Base-by-base conservation (phyloP, 2,797 vertebrate genomes). In the Rhinella marina region DNA sequence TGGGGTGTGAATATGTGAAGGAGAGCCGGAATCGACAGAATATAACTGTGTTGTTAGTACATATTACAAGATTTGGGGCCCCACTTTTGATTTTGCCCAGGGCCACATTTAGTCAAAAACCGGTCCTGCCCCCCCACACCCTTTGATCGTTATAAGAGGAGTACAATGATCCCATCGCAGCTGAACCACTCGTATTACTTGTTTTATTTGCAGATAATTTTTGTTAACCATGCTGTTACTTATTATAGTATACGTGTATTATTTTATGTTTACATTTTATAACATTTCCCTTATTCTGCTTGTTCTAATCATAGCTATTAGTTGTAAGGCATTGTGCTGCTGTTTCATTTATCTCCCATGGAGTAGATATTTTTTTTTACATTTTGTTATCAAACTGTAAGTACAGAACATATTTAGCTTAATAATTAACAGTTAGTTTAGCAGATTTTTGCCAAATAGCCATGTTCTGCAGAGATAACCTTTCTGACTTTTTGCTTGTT, bases 401-500 rank as follows among this genome's bases (percentile, higher is more conserved):
- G 50, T 13, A 68, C 86, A 87, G 75, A 84, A 5, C 5, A 1
- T 86, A 0, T 0, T 73, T 25, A 66, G 87, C 90, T 87, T 62
- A 92, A 57, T 29, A 88, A 89, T 80, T 84, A 78, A 52, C 7
- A 14, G n/a, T 84, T 86, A 83, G 4, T 86, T 76, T 92, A 91
- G 88, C 87, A 83, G 79, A 23, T 62, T 80, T 79, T 59, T 29
- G 27, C 56, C 57, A 50, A 0, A 0, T 6, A 87, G 56, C 77
- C 0, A 61, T 78, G 41, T 91, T 91, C 8, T 1, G 27, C 23
- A 72, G 82, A 88, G 75, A 85, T 73, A 80, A 85, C 76, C 70
- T 91, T 88, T 90, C 77, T 89, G 90, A 80, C 84, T 87, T 23
- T 88, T 90, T 89, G 91, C 90, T 85, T 90, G 48, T 90, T 92